Percentiles rank a stretch among this genome's conserved stretches.
Conservation (phyloP, 2,797 vertebrate species). For the Ataeniobius toweri region DNA sequence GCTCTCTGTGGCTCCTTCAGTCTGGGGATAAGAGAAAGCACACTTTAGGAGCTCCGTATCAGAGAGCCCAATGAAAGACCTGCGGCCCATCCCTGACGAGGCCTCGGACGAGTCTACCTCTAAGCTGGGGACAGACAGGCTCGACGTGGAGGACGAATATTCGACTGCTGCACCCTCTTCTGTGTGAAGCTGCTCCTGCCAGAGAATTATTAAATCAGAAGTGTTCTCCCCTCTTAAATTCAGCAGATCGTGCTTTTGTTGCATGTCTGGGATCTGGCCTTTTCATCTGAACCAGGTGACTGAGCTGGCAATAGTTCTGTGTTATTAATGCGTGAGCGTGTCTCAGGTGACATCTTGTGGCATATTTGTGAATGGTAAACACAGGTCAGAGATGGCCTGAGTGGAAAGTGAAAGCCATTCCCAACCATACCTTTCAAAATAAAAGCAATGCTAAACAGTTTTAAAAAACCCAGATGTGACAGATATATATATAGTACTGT, state of each 20-base stretch:
- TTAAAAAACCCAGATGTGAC: neutral
- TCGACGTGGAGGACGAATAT: constrained; percentile 47
- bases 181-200: constrained; percentile 60
- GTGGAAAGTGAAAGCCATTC: neutral
- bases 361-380: neutral
- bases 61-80: constrained; percentile 71
- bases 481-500: neutral
- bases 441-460: neutral
- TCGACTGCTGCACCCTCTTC: constrained; percentile 47
- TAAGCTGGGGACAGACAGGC: constrained; percentile 36
- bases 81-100: constrained; percentile 39
- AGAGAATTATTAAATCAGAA: constrained; percentile 34
- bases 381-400: neutral
- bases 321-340: neutral
- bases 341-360: neutral
- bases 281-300: constrained; percentile 5
- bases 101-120: constrained; percentile 53
- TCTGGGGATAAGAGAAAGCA: constrained; percentile 73
- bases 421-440: neutral
- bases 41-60: constrained; percentile 71
- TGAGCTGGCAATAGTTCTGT: neutral
- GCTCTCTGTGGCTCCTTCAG: constrained; percentile 69
- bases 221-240: neutral
- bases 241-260: neutral
- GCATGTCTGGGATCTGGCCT: constrained; percentile 1